A percentile compares a stretch with the other conserved stretches of the same genome.
phyloP scores from a whole-genome alignment of 37 sponge, comb jelly and placozoan species.

The Hexactinellida sp. region DNA sequence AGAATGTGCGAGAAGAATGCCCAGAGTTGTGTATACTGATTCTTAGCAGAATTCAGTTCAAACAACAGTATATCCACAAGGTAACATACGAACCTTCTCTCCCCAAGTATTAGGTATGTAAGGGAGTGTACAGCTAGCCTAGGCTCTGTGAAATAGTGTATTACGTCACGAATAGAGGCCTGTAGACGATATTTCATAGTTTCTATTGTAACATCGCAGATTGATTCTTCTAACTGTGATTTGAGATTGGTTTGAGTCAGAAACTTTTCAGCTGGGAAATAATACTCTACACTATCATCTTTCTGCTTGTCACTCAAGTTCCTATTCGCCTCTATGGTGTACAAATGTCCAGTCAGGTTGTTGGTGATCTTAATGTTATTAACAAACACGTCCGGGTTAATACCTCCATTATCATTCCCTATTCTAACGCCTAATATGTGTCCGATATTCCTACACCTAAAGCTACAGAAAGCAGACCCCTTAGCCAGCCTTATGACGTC shows the following conservation, averaged over 20 bases:
- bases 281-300: slow-evolving; percentile 10
- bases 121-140: neutral
- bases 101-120: neutral
- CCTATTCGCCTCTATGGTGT: neutral
- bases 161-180: neutral
- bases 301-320: neutral
- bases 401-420: neutral
- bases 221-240: neutral
- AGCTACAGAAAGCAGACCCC: neutral
- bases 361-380: neutral
- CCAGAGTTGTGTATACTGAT: neutral
- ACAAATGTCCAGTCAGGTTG: neutral
- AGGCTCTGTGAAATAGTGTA: slow-evolving; percentile 5
- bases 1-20: neutral
- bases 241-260: neutral
- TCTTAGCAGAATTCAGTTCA: neutral
- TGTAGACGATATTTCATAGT: neutral
- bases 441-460: neutral
- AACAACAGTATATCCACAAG: neutral
- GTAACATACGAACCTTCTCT: neutral
- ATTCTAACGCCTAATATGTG: neutral
- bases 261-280: neutral
- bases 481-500: neutral
- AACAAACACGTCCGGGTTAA: neutral
- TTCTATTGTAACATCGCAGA: neutral